phyloP scores from a whole-genome alignment of 2,113 vertebrate genomes.

The Tupaia chinensis region DNA sequence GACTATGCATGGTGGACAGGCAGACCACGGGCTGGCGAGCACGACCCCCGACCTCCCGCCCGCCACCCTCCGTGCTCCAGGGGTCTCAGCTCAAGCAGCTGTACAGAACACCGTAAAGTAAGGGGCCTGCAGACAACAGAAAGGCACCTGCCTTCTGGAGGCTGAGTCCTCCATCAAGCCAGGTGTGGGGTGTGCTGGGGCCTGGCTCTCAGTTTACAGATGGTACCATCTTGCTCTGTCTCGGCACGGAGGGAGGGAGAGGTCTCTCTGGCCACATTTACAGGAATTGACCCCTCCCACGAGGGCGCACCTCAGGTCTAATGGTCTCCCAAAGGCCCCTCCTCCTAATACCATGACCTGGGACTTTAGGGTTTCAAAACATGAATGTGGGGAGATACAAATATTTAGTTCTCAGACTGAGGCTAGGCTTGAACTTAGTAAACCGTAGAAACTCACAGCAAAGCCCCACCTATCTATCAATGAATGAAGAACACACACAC shows the following conservation, averaged over 20 bases:
- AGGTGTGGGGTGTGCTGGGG: background rate
- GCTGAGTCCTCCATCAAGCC: background rate
- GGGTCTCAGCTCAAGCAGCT: background rate
- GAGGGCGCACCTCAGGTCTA: too few species aligned
- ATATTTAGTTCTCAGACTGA: too few species aligned
- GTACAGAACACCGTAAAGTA: background rate
- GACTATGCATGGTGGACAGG: background rate
- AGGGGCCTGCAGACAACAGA: too few species aligned
- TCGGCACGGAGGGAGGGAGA: background rate
- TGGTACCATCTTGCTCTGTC: background rate
- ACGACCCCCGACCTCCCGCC: background rate
- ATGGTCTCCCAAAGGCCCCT: background rate
- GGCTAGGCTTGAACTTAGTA: background rate
- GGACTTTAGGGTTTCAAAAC: background rate
- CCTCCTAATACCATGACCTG: background rate
- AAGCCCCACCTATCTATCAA: background rate
- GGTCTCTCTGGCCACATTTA: background rate
- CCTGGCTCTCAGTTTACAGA: background rate
- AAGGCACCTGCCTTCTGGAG: background rate
- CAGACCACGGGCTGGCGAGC: background rate
- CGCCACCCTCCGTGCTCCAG: background rate
- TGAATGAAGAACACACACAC: background rate
- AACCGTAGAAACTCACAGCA: fast-evolving
- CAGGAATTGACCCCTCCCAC: background rate
- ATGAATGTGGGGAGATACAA: background rate